Percentiles rank a stretch among this genome's conserved stretches.
These are phyloP conservation scores for Urophycis tenuis DNA, from an alignment of 2,797 vertebrate genomes.

Conservation along the genomic window DNA sequence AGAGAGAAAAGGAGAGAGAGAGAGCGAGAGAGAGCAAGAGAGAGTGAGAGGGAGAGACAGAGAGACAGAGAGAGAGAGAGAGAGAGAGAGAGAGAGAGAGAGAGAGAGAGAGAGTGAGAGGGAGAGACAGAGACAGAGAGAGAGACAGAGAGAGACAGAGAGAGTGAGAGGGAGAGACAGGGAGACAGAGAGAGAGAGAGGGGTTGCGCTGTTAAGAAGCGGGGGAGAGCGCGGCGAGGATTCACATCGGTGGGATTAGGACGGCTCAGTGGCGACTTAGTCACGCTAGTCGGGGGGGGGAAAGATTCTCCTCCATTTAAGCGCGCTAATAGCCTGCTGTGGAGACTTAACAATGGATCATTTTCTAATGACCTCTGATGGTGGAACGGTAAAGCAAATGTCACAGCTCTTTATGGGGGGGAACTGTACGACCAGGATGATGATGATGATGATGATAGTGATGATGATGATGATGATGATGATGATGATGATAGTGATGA, in stretches of 20 bases:
- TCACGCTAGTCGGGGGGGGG: not conserved
- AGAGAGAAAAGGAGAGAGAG: conserved; percentile 13
- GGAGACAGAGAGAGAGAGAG: not conserved
- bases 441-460: too few species aligned
- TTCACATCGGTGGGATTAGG: not conserved
- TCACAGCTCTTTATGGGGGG: not conserved
- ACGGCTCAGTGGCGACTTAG: not conserved
- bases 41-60: not conserved
- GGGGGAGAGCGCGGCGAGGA: not conserved
- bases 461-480: too few species aligned
- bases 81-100: not conserved
- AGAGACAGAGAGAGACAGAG: conserved; percentile 12
- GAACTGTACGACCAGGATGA: not conserved
- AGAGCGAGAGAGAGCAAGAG: not conserved
- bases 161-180: not conserved
- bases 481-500: too few species aligned
- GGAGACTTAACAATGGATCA: not conserved
- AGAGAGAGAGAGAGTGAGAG: too few species aligned
- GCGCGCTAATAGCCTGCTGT: not conserved
- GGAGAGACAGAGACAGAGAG: conserved; percentile 12
- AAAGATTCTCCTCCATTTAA: not conserved
- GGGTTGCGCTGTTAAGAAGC: too few species aligned
- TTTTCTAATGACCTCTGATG: conserved; percentile 1
- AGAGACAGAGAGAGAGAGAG: conserved; percentile 12
- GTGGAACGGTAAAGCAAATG: not conserved